Conservation (phyloP, 1,140 invertebrate genomes). For the Drosophila sucinea region DNA sequence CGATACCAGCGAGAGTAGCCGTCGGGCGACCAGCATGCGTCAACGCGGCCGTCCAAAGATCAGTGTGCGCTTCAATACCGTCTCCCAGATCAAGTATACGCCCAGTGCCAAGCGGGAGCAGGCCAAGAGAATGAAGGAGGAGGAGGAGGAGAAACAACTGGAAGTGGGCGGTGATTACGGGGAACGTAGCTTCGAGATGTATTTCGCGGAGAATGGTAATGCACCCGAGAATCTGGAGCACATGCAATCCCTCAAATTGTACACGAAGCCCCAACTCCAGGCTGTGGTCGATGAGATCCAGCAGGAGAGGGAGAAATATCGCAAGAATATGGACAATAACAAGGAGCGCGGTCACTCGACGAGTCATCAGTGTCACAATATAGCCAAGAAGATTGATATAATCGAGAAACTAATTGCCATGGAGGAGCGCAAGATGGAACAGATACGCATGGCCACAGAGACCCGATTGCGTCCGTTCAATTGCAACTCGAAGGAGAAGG, state of each 20-base stretch:
- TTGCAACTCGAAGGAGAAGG: conserved; percentile 86
- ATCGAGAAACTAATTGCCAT: conserved; percentile 88
- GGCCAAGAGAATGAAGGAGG: conserved; percentile 12
- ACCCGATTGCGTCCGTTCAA: conserved; percentile 85
- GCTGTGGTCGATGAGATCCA: conserved; percentile 78
- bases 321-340: conserved; percentile 72
- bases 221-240: conserved; percentile 84
- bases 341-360: conserved; percentile 60
- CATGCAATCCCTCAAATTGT: conserved; percentile 85
- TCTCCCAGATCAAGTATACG: conserved; percentile 82
- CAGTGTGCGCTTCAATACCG: conserved; percentile 84
- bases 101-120: conserved; percentile 63
- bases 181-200: conserved; percentile 85
- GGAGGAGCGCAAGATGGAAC: conserved; percentile 86
- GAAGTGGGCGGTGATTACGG: conserved; percentile 68
- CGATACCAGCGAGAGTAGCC: conserved; percentile 62
- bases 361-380: conserved; percentile 83
- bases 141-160: conserved; percentile 10
- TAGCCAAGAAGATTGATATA: conserved; percentile 87
- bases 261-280: conserved; percentile 83
- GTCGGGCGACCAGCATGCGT: conserved; percentile 80
- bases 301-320: conserved; percentile 67
- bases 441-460: conserved; percentile 86
- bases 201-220: conserved; percentile 85
- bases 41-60: conserved; percentile 75